Evolutionary conservation across 2,888 invertebrate species (phyloP).

Genomic region (Drosophila basisetae): DNA sequence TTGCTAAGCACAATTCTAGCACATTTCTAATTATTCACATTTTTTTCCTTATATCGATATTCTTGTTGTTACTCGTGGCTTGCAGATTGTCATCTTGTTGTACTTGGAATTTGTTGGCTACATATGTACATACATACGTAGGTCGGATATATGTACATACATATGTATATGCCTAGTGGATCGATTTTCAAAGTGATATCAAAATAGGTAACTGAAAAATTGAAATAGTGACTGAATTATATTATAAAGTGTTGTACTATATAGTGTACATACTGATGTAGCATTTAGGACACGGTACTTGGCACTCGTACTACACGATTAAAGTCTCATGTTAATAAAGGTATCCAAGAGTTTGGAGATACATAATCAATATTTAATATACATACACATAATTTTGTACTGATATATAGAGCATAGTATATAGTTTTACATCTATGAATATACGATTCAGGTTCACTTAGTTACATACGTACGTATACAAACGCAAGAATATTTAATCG

Average conservation of each 20-base stretch:
- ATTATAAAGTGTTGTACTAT: conserved; percentile 22
- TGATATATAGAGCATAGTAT: conserved; percentile 42
- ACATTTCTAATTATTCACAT: background rate
- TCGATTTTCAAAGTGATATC: conserved; percentile 13
- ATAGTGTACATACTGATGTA: conserved; percentile 20
- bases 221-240: conserved; percentile 19
- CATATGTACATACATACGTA: background rate
- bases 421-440: conserved; percentile 51
- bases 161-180: conserved; percentile 19
- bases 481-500: conserved; percentile 61
- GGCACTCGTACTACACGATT: conserved; percentile 42
- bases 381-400: conserved; percentile 44
- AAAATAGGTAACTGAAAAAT: conserved; percentile 18
- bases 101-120: conserved; percentile 28
- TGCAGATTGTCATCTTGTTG: conserved; percentile 8
- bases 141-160: conserved; percentile 13
- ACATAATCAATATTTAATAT: conserved; percentile 44
- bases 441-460: conserved; percentile 56
- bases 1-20: conserved; percentile 1
- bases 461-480: conserved; percentile 70
- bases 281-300: conserved; percentile 25
- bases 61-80: background rate
- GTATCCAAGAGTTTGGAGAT: conserved; percentile 33
- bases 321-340: conserved; percentile 27
- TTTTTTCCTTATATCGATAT: background rate